Evolutionary conservation across 2,797 vertebrate genomes (phyloP), one percentile per base, ranked within the genome.

Genomic region (Protosalanx chinensis): DNA sequence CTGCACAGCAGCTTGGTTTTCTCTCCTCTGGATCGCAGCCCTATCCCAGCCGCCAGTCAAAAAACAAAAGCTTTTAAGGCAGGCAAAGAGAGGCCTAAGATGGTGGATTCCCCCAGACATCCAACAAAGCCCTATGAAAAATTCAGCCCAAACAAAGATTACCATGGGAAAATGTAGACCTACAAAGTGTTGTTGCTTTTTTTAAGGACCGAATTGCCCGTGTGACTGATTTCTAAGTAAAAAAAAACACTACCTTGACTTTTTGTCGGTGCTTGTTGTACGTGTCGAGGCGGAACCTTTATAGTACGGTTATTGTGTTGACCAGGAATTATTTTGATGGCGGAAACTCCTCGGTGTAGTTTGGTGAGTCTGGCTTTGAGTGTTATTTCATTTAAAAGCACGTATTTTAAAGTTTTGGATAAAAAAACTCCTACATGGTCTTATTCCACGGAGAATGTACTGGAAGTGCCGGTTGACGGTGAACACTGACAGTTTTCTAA

Each of bases 1-100:
- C 41, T 13, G 13, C 41, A 46, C 41, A 46, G 41, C 41, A 46
- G 41, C 10, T 46, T 46, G 12, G 41, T 1, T 8, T 46, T 46
- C 41, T 13, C 41, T 46, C 10, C 10, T 3, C 8, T 46, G 7
- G 27, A 30, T 67, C 46, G 5, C 67, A 15, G 6, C 67, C 10
- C 53, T 68, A 53, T 32, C 53, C 53, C 57, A 56, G 3, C 51
- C 32, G 12, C 53, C 10, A 5, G 30, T 18, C 32, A 53, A 7
- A n/a, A 53, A 51, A 57, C n/a, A 18, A 58, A n/a, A 20, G 32
- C 30, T 53, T 7, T 30, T 27, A 66, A 51, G 23, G 41, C 46
- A 66, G 64, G 64, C 64, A 66, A 66, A 51, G 67, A 68, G 18
- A 35, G 53, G 32, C 30, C 53, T 30, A 37, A 20, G 30, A 6